Conservation (phyloP, 2,113 vertebrate species). For the Symphodus melops region DNA sequence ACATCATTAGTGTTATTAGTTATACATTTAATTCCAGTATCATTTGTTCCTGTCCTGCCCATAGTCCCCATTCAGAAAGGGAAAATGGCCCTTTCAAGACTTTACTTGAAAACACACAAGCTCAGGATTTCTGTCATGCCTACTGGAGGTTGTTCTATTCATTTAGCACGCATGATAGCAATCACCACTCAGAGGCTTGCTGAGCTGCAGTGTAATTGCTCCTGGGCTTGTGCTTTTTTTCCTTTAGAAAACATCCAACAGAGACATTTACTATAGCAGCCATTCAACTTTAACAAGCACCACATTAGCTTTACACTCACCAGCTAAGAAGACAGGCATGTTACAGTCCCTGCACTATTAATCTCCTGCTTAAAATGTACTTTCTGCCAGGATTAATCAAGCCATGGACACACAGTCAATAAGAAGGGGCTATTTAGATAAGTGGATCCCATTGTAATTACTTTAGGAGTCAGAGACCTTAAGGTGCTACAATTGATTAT, state of each 20-base stretch:
- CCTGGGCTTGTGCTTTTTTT: conserved; percentile 52
- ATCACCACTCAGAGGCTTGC: conserved; percentile 36
- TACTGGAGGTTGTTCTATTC: conserved; percentile 25
- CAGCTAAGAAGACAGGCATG: conserved; percentile 30
- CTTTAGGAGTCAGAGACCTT: conserved; percentile 53
- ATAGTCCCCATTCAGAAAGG: neutral
- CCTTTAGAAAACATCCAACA: conserved; percentile 59
- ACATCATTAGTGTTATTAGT: conserved; percentile 33
- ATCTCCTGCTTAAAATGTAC: conserved; percentile 55
- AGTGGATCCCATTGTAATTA: conserved; percentile 72
- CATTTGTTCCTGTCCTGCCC: conserved; percentile 4
- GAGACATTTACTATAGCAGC: conserved; percentile 57
- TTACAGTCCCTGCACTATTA: conserved; percentile 60
- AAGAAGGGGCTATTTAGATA: conserved; percentile 71
- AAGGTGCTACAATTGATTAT: conserved; percentile 51
- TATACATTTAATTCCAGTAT: conserved; percentile 48
- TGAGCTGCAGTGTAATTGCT: conserved; percentile 56
- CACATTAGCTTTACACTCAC: conserved; percentile 67
- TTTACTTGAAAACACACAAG: neutral
- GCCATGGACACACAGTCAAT: conserved; percentile 54
- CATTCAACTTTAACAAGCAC: conserved; percentile 68
- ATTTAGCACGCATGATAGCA: conserved; percentile 54
- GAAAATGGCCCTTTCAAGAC: neutral
- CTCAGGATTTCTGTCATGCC: conserved; percentile 16
- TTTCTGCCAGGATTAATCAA: conserved; percentile 67